Evolutionary conservation across 2,888 invertebrate genomes (phyloP).

Genomic region (Mesopsocus fuscifrons): DNA sequence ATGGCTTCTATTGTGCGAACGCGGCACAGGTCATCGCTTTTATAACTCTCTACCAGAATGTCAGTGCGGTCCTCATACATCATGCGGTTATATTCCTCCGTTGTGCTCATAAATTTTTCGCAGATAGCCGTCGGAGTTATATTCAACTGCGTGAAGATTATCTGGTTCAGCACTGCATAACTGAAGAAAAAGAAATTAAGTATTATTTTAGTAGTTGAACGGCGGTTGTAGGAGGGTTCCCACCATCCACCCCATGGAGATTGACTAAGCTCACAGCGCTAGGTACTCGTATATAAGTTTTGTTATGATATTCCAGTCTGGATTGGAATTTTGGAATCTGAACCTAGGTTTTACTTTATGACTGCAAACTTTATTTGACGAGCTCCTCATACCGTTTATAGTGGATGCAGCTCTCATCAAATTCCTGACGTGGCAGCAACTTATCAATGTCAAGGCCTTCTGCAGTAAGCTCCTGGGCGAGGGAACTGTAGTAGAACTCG

Average conservation of each 20-base stretch:
- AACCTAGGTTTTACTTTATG: slow-evolving; percentile 10
- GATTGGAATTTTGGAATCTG: too few relatives aligned
- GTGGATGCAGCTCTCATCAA: neutral
- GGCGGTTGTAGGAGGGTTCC: too few relatives aligned
- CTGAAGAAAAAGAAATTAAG: too few relatives aligned
- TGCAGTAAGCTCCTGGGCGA: neutral
- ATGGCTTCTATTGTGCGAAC: neutral
- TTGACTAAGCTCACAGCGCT: too few relatives aligned
- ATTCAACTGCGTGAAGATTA: neutral
- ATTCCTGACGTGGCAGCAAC: neutral
- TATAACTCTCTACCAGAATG: neutral
- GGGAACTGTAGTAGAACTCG: neutral
- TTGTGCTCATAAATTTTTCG: neutral
- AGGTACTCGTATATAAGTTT: too few relatives aligned
- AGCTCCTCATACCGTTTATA: slow-evolving; percentile 11
- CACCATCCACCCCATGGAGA: too few relatives aligned
- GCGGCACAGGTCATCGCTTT: neutral
- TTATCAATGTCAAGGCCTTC: neutral
- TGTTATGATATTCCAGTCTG: too few relatives aligned
- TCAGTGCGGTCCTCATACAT: slow-evolving; percentile 2
- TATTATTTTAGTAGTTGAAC: too few relatives aligned
- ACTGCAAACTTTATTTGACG: too few relatives aligned
- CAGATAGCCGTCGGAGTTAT: neutral
- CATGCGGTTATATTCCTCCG: neutral
- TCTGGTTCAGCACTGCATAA: neutral